Conservation (phyloP, 2,113 vertebrate species). For the Macrotis lagotis region DNA sequence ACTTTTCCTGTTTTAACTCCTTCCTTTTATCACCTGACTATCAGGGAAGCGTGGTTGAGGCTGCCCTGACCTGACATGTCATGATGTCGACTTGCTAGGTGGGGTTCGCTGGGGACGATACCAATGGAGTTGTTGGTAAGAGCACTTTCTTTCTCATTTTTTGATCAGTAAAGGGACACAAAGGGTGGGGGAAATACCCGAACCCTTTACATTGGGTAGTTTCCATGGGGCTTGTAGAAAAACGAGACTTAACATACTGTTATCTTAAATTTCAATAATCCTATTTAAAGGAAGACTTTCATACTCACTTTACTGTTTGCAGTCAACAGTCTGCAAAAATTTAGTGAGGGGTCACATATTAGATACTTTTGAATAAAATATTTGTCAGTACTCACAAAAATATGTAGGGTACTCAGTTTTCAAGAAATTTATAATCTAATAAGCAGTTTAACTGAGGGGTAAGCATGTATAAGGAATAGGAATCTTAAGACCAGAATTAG, state of each 20-base stretch:
- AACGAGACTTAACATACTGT: conserved; percentile 52
- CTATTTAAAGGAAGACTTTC: conserved; percentile 62
- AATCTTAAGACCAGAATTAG: neutral
- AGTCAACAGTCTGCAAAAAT: conserved; percentile 12
- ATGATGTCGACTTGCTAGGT: conserved; percentile 91
- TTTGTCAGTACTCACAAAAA: neutral
- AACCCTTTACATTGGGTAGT: conserved; percentile 58
- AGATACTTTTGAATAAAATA: neutral
- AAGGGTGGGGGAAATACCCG: conserved; percentile 77
- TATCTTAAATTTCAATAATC: conserved; percentile 33
- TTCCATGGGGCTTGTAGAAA: conserved; percentile 59
- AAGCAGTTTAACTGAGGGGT: neutral
- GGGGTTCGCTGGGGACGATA: conserved; percentile 90
- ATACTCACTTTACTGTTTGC: conserved; percentile 41
- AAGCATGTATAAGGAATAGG: too few species aligned
- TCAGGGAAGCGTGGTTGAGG: conserved; percentile 93
- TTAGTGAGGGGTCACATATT: neutral
- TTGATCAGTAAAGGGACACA: conserved; percentile 76
- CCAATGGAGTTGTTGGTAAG: conserved; percentile 92
- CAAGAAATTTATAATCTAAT: neutral
- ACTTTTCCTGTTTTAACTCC: conserved; percentile 92
- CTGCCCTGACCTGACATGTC: conserved; percentile 90
- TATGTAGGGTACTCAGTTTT: neutral
- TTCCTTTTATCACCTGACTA: conserved; percentile 97
- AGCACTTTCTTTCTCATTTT: conserved; percentile 86